Evolutionary conservation across 2,888 invertebrate genomes (phyloP), one percentile per base, ranked within the genome.

Genomic region (Lycocerus yunnanus): DNA sequence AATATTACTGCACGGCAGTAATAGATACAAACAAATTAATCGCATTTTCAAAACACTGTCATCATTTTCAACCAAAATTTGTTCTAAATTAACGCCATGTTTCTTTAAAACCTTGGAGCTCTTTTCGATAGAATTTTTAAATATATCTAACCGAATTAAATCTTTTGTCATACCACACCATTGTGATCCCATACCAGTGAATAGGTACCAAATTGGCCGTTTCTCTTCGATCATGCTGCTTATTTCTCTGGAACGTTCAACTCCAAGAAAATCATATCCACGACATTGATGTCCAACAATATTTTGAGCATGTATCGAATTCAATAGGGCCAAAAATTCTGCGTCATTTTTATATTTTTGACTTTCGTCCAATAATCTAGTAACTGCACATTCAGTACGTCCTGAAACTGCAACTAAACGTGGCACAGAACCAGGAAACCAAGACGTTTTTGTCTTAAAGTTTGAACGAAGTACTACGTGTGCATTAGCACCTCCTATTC

Each of bases 111-210:
- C 92, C 66, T 92, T 92, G 8, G 95, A 93, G 79, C 94, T 93
- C 77, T 92, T 92, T 79, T 90, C 89, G 79, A 99, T 91, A 73
- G 95, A 94, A 91, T 90, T 77, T n/a, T 92, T 92, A 88, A 98
- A 98, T 1, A 89, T 88, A 70, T 96, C 95, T 78, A 99, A 89
- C 77, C 90, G 88, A 92, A 98, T 93, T 80, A 99, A 90, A 74
- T 93, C 91, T 84, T 93, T 93, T 13, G 93, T 98, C 98, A 99
- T 99, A 82, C 96, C 97, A 66, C 95, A 91, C 98, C 98, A 99
- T 88, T 99, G 99, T 60, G 96, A 94, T 13, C 99, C 99, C 99
- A 99, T 99, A 74, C 99, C 99, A 65, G 97, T 94, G 88, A 97
- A 99, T 78, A 99, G 91, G 87, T 92, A 99, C 96, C 98, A 99